Evolutionary conservation across 92 coral and sea anemone genomes (phyloP).

Genomic region (Nematostella vectensis): DNA sequence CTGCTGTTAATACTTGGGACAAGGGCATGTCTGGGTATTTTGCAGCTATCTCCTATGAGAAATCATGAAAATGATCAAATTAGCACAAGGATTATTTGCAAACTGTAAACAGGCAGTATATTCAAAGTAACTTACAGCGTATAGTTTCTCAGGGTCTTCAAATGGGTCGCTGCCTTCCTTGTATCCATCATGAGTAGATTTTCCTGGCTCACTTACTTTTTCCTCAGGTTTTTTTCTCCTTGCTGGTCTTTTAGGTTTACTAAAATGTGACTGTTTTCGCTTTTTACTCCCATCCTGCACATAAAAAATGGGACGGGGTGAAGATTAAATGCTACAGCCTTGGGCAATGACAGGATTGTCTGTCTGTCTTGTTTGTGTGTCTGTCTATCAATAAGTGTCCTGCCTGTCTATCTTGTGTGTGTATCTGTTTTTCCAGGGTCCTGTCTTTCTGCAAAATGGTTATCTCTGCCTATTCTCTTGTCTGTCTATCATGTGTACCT

Average conservation of each 20-base stretch:
- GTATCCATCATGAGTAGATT: constrained; percentile 16
- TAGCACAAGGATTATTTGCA: neutral
- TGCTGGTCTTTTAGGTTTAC: constrained; percentile 70
- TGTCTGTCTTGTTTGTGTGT: too few relatives aligned
- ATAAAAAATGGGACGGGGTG: too few relatives aligned
- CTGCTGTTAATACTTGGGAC: constrained; percentile 74
- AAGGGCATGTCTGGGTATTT: constrained; percentile 82
- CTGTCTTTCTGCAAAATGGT: too few relatives aligned
- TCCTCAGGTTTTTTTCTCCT: constrained; percentile 39
- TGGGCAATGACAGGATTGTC: too few relatives aligned
- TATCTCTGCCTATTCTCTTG: too few relatives aligned
- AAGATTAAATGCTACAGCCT: too few relatives aligned
- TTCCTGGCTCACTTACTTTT: constrained; percentile 43
- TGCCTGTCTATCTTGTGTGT: too few relatives aligned
- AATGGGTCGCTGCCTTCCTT: constrained; percentile 44
- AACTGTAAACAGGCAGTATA: too few relatives aligned
- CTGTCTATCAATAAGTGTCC: too few relatives aligned
- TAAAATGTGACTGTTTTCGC: constrained; percentile 41
- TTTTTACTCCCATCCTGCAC: constrained; percentile 41
- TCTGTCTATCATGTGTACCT: too few relatives aligned
- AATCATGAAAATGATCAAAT: neutral
- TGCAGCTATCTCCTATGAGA: constrained; percentile 55
- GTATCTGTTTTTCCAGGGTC: too few relatives aligned
- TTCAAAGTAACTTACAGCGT: constrained; percentile 68
- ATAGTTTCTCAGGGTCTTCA: constrained; percentile 87